Conservation (phyloP, 2,113 vertebrate genomes). For the human region GRCh38 chr3:74813001-74813500, state of each 20-base stretch:
- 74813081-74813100: background rate
- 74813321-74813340: background rate
- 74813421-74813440: background rate
- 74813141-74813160: background rate
- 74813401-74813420: background rate
- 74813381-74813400: background rate
- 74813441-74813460: background rate
- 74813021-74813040: conserved; percentile 12
- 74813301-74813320: background rate
- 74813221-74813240: background rate
- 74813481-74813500: background rate
- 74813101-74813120: background rate
- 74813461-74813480: background rate
- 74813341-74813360: background rate
- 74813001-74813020: conserved; percentile 32
- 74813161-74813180: background rate
- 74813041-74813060: background rate
- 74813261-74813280: background rate
- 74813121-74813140: background rate
- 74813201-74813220: background rate
- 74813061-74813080: background rate
- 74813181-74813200: background rate
- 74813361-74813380: background rate
- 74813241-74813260: background rate
- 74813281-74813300: background rate